Evolutionary conservation across 1,140 invertebrate genomes (phyloP).

Genomic region (Euwallacea fornicatus): DNA sequence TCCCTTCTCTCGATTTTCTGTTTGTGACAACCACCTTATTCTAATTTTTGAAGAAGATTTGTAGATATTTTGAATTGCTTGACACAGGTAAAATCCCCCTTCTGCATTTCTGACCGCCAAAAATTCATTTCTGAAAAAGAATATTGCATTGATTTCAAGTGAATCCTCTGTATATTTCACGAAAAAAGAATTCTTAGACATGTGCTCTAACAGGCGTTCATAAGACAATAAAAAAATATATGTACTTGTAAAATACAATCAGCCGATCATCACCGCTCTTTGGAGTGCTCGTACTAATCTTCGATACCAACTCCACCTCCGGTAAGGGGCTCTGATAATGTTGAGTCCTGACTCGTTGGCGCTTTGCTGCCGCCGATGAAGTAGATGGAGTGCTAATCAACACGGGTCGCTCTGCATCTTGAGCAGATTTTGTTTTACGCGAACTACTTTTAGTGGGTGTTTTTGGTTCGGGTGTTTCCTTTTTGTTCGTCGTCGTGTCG

Average conservation of each 20-base stretch:
- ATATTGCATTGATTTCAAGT: neutral
- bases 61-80: slow-evolving; percentile 89
- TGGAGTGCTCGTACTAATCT: slow-evolving; percentile 65
- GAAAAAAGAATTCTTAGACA: neutral
- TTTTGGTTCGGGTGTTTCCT: slow-evolving; percentile 11
- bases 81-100: slow-evolving; percentile 88
- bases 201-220: neutral
- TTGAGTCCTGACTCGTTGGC: slow-evolving; percentile 55
- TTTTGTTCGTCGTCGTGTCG: neutral
- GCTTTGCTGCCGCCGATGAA: slow-evolving; percentile 43
- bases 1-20: slow-evolving; percentile 60
- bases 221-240: slow-evolving; percentile 6
- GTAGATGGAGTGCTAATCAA: slow-evolving; percentile 41
- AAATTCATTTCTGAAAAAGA: slow-evolving; percentile 76
- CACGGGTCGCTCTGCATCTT: slow-evolving; percentile 41
- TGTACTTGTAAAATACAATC: slow-evolving; percentile 81
- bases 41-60: slow-evolving; percentile 78
- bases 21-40: slow-evolving; percentile 86
- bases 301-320: slow-evolving; percentile 73
- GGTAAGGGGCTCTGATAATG: slow-evolving; percentile 80
- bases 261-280: slow-evolving; percentile 77
- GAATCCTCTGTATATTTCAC: too few relatives aligned
- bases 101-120: slow-evolving; percentile 86
- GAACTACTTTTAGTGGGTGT: slow-evolving; percentile 50
- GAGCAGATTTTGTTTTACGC: slow-evolving; percentile 49